These are phyloP conservation scores for Varanus salvator DNA, from an alignment of 2,113 vertebrate genomes.

Conservation along the genomic window DNA sequence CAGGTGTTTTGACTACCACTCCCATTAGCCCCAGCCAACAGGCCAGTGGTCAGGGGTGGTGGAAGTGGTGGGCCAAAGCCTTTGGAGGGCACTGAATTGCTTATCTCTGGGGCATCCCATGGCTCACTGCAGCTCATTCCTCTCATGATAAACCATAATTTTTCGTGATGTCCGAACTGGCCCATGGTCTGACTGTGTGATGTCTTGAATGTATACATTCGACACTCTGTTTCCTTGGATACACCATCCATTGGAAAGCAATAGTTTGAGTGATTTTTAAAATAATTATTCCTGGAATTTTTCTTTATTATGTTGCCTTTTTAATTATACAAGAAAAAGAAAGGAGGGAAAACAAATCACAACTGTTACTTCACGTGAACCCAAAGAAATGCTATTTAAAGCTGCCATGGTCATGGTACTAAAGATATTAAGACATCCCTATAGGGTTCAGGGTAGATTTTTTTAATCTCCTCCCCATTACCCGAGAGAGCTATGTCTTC, in stretches of 20 bases:
- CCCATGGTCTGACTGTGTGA: slow-evolving; percentile 41
- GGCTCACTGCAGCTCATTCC: not conserved
- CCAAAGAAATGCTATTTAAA: slow-evolving; percentile 77
- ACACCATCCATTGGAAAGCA: slow-evolving; percentile 60
- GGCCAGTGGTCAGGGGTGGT: too few relatives aligned
- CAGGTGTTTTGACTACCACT: too few relatives aligned
- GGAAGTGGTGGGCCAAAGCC: too few relatives aligned
- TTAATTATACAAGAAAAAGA: slow-evolving; percentile 35
- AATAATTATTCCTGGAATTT: slow-evolving; percentile 52
- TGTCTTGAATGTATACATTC: slow-evolving; percentile 58
- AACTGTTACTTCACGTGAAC: slow-evolving; percentile 71
- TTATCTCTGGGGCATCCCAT: not conserved
- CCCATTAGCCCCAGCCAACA: too few relatives aligned
- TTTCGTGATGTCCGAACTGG: not conserved
- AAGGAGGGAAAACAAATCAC: slow-evolving; percentile 30
- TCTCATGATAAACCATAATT: not conserved
- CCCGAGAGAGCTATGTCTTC: slow-evolving; percentile 28
- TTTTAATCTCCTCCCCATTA: slow-evolving; percentile 29
- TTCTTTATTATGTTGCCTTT: slow-evolving; percentile 38
- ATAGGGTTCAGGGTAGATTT: slow-evolving; percentile 47
- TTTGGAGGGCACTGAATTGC: too few relatives aligned
- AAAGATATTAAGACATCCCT: slow-evolving; percentile 69
- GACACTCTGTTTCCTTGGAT: slow-evolving; percentile 45
- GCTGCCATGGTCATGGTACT: slow-evolving; percentile 77
- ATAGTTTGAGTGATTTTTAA: slow-evolving; percentile 52